Percentiles rank a stretch among this genome's conserved stretches.
These are phyloP conservation scores for Limenitis camilla DNA, from an alignment of 2,888 invertebrate species.

Conservation along the genomic window DNA sequence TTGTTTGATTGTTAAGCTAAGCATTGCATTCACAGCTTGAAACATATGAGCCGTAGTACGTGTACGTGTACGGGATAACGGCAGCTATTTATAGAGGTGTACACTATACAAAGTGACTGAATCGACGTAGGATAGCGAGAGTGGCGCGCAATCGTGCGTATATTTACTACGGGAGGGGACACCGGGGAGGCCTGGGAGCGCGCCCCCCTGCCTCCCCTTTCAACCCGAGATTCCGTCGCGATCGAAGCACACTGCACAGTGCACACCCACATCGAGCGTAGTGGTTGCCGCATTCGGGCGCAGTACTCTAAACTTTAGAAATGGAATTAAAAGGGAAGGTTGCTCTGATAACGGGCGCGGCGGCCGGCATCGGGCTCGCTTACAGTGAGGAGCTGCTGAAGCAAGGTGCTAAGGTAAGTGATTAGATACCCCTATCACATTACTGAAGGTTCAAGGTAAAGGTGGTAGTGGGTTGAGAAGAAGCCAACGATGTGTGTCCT, in stretches of 20 bases:
- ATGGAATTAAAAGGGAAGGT: constrained; percentile 86
- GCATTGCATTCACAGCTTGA: constrained; percentile 18
- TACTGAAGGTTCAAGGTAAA: constrained; percentile 54
- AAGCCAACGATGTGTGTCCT: constrained; percentile 27
- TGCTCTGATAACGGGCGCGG: constrained; percentile 82
- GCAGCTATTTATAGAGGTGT: constrained; percentile 26
- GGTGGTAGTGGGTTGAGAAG: constrained; percentile 40
- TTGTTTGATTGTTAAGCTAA: constrained; percentile 30
- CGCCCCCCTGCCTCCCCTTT: constrained; percentile 28
- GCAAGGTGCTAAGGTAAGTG: constrained; percentile 81
- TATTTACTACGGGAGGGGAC: constrained; percentile 61
- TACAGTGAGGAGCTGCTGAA: constrained; percentile 81
- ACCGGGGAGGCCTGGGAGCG: constrained; percentile 43
- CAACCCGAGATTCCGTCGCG: constrained; percentile 42
- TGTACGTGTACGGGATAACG: not conserved
- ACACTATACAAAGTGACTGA: constrained; percentile 34
- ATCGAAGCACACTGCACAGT: too few species aligned
- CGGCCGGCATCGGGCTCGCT: constrained; percentile 82
- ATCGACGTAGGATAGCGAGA: constrained; percentile 54
- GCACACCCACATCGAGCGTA: constrained; percentile 40
- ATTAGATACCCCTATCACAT: constrained; percentile 27
- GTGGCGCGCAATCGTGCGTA: constrained; percentile 59
- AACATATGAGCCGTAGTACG: constrained; percentile 27
- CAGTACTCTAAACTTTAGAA: constrained; percentile 38
- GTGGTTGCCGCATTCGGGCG: constrained; percentile 45